Base-by-base conservation (phyloP, 2,797 vertebrate genomes). In the Mus minutoides region DNA sequence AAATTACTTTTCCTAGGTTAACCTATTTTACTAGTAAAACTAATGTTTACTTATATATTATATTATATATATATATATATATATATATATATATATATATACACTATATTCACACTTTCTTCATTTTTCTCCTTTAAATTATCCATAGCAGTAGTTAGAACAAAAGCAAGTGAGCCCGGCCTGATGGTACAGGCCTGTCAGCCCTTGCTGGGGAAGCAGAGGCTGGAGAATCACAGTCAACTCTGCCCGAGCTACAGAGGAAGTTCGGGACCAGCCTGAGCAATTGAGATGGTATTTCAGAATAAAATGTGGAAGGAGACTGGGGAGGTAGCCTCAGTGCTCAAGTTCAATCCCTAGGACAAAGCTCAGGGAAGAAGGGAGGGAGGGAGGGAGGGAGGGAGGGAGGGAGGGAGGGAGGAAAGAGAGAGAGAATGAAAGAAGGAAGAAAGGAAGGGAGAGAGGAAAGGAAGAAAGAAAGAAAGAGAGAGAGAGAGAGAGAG, bases 81-180 rank as follows among this genome's bases (percentile, higher is more conserved):
- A n/a, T n/a, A n/a, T n/a, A n/a, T n/a, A n/a, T n/a, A n/a, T n/a
- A n/a, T n/a, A n/a, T n/a, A n/a, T n/a, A n/a, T n/a, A n/a, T n/a
- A n/a, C n/a, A n/a, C 69, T 78, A 46, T 90, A 17, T 31, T 37
- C 22, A 93, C 29, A 0, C 5, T 67, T 91, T 92, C 40, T 73
- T 75, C 78, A 9, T 76, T 71, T 94, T 93, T n/a, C 31, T 52
- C 54, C 67, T 64, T 93, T 95, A 93, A 96, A 62, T 76, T 40
- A 83, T 60, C 67, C 13, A 40, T 54, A 31, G 52, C 52, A 92
- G 96, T 79, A 91, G n/a, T 84, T 67, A 80, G 46, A 92, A 54
- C 24, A 73, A 94, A 95, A 94, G 21, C 17, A 94, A 94, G 84
- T 76, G 67, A 31, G 31, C 40, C 54, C 34, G 37, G 6, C 34